Conservation (phyloP, 2,797 vertebrate genomes). For the Pangasius mekongensis region DNA sequence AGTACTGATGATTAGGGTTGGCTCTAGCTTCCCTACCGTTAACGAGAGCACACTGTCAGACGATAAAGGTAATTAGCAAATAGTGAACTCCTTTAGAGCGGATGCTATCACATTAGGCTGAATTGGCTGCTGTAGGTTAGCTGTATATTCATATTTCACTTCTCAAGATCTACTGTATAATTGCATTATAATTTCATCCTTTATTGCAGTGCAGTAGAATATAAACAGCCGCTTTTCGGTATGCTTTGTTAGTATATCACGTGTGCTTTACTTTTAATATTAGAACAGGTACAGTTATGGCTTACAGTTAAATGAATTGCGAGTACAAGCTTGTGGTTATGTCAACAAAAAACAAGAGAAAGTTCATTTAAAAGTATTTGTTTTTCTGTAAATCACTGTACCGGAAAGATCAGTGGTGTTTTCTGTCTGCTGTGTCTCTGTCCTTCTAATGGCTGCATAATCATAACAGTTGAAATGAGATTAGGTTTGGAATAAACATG, state of each 20-base stretch:
- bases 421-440: neutral
- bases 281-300: neutral
- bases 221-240: neutral
- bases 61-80: neutral
- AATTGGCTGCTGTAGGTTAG: neutral
- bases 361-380: neutral
- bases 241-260: neutral
- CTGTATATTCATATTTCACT: neutral
- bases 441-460: slow-evolving; percentile 27
- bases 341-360: neutral
- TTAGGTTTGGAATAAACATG: slow-evolving; percentile 52
- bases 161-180: neutral
- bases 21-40: neutral
- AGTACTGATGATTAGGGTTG: slow-evolving; percentile 38
- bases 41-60: neutral
- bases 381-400: neutral
- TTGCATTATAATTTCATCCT: neutral
- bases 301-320: neutral
- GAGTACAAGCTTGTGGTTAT: neutral
- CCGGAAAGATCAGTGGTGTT: neutral
- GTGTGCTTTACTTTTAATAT: neutral
- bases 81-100: neutral
- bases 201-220: neutral
- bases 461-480: slow-evolving; percentile 46
- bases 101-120: neutral